phyloP scores from a whole-genome alignment of 2,888 invertebrate species.

The Gari tellinella region DNA sequence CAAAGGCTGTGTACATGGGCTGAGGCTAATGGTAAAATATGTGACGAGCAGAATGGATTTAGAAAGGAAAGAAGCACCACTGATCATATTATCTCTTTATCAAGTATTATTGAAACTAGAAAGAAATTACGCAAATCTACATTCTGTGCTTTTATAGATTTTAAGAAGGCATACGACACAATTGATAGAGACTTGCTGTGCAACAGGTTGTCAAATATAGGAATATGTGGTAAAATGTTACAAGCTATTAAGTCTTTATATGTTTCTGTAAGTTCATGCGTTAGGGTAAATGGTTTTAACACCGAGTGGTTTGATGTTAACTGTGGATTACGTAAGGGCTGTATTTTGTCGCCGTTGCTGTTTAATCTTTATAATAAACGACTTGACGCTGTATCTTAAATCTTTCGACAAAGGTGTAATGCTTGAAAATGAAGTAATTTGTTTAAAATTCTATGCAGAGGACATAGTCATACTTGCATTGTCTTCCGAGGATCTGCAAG shows the following conservation, averaged over 20 bases:
- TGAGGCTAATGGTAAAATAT: slow-evolving; percentile 4
- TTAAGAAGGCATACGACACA: slow-evolving; percentile 28
- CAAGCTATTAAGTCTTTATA: slow-evolving; percentile 23
- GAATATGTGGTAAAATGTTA: slow-evolving; percentile 27
- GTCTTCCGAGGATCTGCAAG: slow-evolving; percentile 37
- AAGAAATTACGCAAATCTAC: slow-evolving; percentile 9
- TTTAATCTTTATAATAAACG: slow-evolving; percentile 46
- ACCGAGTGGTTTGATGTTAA: slow-evolving; percentile 37
- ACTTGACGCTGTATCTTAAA: slow-evolving; percentile 24
- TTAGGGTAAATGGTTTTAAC: slow-evolving; percentile 11
- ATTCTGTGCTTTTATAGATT: slow-evolving; percentile 31
- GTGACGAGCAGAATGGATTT: slow-evolving; percentile 37
- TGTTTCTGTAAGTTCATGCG: slow-evolving; percentile 13
- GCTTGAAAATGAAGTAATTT: slow-evolving; percentile 29
- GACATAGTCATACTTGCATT: too few relatives aligned
- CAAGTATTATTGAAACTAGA: slow-evolving; percentile 21
- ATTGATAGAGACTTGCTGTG: slow-evolving; percentile 24
- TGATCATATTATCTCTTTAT: slow-evolving; percentile 21
- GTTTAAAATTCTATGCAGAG: too few relatives aligned
- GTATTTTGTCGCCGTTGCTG: slow-evolving; percentile 47
- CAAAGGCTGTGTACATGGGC: slow-evolving; percentile 4
- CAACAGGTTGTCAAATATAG: slow-evolving; percentile 4
- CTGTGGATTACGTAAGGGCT: slow-evolving; percentile 37
- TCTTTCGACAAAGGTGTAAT: slow-evolving; percentile 24
- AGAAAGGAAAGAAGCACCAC: slow-evolving; percentile 18